Evolutionary conservation across 2,888 invertebrate species (phyloP), one percentile per base, ranked within the genome.

Genomic region (Isotomurus palustris): DNA sequence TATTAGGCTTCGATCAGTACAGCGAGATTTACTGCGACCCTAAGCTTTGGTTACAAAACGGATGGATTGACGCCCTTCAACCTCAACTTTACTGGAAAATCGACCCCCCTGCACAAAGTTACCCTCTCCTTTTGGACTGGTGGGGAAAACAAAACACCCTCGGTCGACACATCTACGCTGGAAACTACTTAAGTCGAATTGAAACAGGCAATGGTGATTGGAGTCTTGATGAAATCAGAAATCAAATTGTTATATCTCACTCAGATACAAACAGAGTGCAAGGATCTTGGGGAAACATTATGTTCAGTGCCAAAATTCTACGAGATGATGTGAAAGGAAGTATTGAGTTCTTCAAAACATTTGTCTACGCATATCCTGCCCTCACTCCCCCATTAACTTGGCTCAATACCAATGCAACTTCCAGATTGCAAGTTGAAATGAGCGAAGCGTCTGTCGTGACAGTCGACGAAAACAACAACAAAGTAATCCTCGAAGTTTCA

Each of bases 61-160:
- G 68, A 12, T 62, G 60, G 60, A 40, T 68, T 3, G 67, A 67
- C 28, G 55, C 60, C 2, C 53, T 67, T 6, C 57, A 57, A 36
- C 67, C 67, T 2, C 67, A 68, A 44, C 50, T 68, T 10, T 68
- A 68, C 49, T 68, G 68, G 68, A 56, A 41, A 43, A 64, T 68
- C 50, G 58, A 59, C 19, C 62, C 66, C 8, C 62, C 68, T 17
- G 41, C 27, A 6, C 68, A 68, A 51, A 64, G 64, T 36, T 68
- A 66, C 27, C 64, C 63, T 4, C 49, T 64, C n/a, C 50, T 68
- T 3, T 43, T 68, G 27, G 56, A 68, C 22, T 68, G 68, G 68
- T 68, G 68, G 68, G 48, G 53, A 4, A 45, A 28, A 3, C 44
- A 62, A 19, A 67, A 67, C 51, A 28, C 50, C 5, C 32, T 38